phyloP scores from a whole-genome alignment of 2,797 vertebrate genomes.

The Bufotes viridis region DNA sequence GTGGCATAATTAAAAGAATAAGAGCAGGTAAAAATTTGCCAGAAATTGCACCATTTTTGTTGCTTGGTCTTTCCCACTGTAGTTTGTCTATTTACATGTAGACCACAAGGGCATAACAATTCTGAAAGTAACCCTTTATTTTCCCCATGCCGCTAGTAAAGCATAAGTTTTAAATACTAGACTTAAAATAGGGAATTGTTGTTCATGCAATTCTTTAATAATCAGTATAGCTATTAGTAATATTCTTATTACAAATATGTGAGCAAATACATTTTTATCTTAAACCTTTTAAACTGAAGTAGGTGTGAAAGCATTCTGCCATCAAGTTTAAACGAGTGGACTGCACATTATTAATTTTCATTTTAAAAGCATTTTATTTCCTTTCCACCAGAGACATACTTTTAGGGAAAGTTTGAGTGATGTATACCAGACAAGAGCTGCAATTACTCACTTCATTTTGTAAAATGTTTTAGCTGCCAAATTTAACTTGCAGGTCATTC shows the following conservation, averaged over 20 bases:
- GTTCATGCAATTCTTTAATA: not conserved
- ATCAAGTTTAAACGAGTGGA: not conserved
- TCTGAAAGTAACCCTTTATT: not conserved
- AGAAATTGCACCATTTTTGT: not conserved
- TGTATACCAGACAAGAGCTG: constrained; percentile 28
- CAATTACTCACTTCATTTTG: constrained; percentile 37
- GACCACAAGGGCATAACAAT: not conserved
- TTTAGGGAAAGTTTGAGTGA: constrained; percentile 13
- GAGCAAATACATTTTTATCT: not conserved
- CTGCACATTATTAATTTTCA: constrained; percentile 1
- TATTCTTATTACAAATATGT: not conserved
- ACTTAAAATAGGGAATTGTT: not conserved
- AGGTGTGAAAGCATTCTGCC: constrained; percentile 20
- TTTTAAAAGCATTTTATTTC: constrained; percentile 24
- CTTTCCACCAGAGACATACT: constrained; percentile 12
- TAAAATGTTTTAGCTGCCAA: constrained; percentile 48
- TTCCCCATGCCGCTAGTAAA: not conserved
- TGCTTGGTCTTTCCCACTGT: not conserved
- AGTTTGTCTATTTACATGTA: not conserved
- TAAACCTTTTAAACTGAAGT: constrained; percentile 20
- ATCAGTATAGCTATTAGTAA: not conserved
- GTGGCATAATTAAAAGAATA: not conserved
- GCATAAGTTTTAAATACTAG: not conserved
- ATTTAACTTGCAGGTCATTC: constrained; percentile 55
- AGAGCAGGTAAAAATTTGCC: not conserved